Conservation (phyloP, 1,140 invertebrate genomes). For the Zaprionus nigranus region DNA sequence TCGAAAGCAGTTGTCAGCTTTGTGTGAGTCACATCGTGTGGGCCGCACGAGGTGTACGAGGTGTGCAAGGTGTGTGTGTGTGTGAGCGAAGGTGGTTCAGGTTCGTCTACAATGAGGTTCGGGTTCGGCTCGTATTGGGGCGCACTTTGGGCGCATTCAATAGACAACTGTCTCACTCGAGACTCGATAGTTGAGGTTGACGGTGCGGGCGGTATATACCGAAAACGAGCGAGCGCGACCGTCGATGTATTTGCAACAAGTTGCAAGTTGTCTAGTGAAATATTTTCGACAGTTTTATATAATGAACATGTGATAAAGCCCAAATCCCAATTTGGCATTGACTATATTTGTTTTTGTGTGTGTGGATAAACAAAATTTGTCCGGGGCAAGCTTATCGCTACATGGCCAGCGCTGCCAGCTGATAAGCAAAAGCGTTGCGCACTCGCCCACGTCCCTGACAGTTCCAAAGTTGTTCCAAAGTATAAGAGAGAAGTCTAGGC, state of each 20-base stretch:
- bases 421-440: no score
- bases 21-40: neutral
- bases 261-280: slow-evolving; percentile 12
- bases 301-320: slow-evolving; percentile 1
- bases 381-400: slow-evolving; percentile 31
- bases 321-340: neutral
- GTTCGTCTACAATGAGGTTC: no score
- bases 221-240: neutral
- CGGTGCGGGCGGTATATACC: slow-evolving; percentile 30
- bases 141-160: slow-evolving; percentile 16
- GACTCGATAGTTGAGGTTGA: slow-evolving; percentile 37
- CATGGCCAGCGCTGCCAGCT: neutral
- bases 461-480: no score
- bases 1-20: slow-evolving; percentile 44
- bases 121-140: neutral
- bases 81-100: no score
- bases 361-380: slow-evolving; percentile 41
- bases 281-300: neutral
- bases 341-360: neutral
- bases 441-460: neutral
- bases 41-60: neutral
- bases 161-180: slow-evolving; percentile 28
- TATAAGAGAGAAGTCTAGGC: no score
- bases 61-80: neutral
- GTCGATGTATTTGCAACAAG: slow-evolving; percentile 12